Base-by-base conservation (phyloP, 2,888 invertebrate species). In the Nemapogon koenigi region DNA sequence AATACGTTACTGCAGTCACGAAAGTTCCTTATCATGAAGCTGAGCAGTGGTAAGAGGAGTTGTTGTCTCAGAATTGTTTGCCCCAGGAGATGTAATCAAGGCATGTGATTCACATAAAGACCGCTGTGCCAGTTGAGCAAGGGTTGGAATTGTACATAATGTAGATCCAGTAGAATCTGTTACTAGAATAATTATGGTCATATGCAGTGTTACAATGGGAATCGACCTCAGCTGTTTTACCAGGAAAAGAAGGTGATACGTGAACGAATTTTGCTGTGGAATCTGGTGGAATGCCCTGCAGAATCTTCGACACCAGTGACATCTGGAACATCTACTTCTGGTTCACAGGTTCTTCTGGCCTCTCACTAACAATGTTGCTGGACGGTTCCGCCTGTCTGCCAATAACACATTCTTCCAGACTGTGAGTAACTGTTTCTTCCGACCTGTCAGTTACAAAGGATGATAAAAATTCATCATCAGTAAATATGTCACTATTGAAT, bases 401-500 rank as follows among this genome's bases (percentile, higher is more conserved):
- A n/a, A n/a, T n/a, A n/a, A n/a, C n/a, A n/a, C n/a, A n/a, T n/a
- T n/a, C n/a, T n/a, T n/a, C n/a, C n/a, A n/a, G n/a, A n/a, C n/a
- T n/a, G n/a, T n/a, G n/a, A n/a, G 22, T 8, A 22, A 7, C 22
- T 7, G 22, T 22, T 7, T 7, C 10, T 22, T 40, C 29, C 25
- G 38, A 38, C 36, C 46, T 33, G 35, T 52, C 47, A 10, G 51
- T 49, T 39, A 52, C 47, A 27, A 43, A 46, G 4, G 50, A 45
- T 25, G 41, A 28, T 14, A 44, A 28, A 41, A 46, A 57, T 39
- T 56, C 51, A 32, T 47, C 46, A 32, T 58, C 52, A 18, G 48
- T 43, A 42, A 59, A 58, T 16, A 55, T 47, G 32, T 56, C 41
- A 16, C 41, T 16, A 37, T 60, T 53, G 37, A 53, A 53, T n/a